Conservation (phyloP, 2,888 invertebrate genomes). For the Gastracanthus pulcherrimus region DNA sequence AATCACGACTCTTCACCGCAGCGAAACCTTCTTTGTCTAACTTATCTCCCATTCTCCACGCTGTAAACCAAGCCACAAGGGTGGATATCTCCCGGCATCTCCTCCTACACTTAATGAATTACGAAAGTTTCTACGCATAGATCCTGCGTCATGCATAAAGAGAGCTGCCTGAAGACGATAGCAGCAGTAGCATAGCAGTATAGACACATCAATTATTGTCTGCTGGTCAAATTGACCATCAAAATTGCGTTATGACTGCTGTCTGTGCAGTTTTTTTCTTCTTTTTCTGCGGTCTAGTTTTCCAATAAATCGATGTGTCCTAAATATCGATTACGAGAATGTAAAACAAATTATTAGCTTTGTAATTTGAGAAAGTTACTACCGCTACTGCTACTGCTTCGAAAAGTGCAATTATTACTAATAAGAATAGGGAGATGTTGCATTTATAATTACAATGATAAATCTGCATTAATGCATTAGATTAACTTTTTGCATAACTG, state of each 20-base stretch:
- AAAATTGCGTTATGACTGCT: too few species aligned
- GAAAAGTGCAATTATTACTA: constrained; percentile 6
- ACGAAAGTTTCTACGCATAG: constrained; percentile 63
- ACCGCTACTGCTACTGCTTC: too few species aligned
- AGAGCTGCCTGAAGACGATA: too few species aligned
- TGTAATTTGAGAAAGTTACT: constrained; percentile 7
- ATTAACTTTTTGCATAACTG: constrained; percentile 8
- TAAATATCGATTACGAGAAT: constrained; percentile 17
- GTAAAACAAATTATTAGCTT: too few species aligned
- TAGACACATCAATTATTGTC: too few species aligned
- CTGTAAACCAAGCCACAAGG: background rate
- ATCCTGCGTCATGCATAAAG: too few species aligned
- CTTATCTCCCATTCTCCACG: background rate
- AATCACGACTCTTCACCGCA: background rate
- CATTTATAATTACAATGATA: constrained; percentile 22
- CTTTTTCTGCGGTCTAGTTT: too few species aligned
- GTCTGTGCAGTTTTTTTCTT: too few species aligned
- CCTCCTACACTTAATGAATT: constrained; percentile 63
- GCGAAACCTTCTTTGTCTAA: constrained; percentile 1
- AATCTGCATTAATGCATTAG: constrained; percentile 35
- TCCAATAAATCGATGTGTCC: too few species aligned
- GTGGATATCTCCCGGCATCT: constrained; percentile 14
- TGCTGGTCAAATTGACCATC: too few species aligned
- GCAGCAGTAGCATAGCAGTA: too few species aligned
- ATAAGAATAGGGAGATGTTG: background rate